A percentile compares a stretch with the other conserved stretches of the same genome.
Evolutionary conservation across 2,797 vertebrate species (phyloP).

Genomic region (Sciaenops ocellatus): DNA sequence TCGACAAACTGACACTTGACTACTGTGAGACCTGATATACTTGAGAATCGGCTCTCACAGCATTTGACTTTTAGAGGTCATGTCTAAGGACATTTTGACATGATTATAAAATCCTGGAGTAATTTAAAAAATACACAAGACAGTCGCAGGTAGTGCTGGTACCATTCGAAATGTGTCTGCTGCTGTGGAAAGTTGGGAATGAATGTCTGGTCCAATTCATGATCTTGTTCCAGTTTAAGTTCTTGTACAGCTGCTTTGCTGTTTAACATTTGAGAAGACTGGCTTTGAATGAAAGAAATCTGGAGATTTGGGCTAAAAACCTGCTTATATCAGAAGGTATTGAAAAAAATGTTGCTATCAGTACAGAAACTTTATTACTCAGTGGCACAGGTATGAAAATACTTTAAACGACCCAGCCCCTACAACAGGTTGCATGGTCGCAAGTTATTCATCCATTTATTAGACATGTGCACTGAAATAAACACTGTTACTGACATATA

Average conservation of each 20-base stretch:
- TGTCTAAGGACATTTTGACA: neutral
- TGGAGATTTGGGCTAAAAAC: too few relatives aligned
- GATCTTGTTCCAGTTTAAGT: neutral
- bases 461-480: neutral
- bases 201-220: neutral
- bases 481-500: neutral
- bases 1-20: conserved; percentile 4
- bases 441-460: neutral
- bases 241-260: neutral
- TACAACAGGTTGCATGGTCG: neutral
- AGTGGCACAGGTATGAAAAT: neutral
- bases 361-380: neutral
- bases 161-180: neutral
- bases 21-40: neutral
- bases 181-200: neutral
- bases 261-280: neutral
- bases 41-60: neutral
- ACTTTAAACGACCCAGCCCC: neutral
- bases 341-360: neutral
- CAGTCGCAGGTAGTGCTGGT: neutral
- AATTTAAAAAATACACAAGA: neutral
- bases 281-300: neutral
- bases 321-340: too few relatives aligned
- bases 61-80: neutral
- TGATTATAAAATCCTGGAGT: neutral